Evolutionary conservation across 2,888 invertebrate genomes (phyloP).

Genomic region (Timema cristinae): DNA sequence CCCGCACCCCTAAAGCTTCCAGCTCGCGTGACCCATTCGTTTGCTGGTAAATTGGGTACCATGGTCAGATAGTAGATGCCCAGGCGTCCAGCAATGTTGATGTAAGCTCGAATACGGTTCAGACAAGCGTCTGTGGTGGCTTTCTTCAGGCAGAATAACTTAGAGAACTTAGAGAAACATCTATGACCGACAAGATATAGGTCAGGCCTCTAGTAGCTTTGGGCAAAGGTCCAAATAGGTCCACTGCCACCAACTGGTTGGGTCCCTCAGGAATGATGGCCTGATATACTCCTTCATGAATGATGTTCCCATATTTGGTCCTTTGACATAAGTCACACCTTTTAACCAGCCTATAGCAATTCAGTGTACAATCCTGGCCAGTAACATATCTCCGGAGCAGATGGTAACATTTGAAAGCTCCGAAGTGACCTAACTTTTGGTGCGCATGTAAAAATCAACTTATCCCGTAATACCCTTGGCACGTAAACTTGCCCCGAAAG

Average conservation of each 20-base stretch:
- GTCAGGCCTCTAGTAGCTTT: slow-evolving; percentile 1
- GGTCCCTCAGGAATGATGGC: slow-evolving; percentile 1
- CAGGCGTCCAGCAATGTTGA: neutral
- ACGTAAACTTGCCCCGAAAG: neutral
- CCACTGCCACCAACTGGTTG: neutral
- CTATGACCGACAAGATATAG: neutral
- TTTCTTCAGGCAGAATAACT: neutral
- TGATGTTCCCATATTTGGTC: neutral
- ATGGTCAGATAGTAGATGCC: neutral
- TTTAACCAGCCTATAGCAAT: neutral
- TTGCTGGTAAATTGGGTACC: neutral
- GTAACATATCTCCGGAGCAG: neutral
- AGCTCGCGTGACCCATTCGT: neutral
- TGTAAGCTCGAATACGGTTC: neutral
- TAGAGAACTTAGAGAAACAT: slow-evolving; percentile 8
- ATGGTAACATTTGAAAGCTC: neutral
- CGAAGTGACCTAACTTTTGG: neutral
- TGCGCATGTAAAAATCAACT: neutral
- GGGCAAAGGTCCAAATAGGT: neutral
- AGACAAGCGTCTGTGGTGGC: neutral
- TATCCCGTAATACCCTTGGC: neutral
- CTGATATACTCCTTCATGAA: neutral
- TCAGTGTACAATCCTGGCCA: neutral
- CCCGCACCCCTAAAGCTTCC: neutral
- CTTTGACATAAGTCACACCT: slow-evolving; percentile 1